Evolutionary conservation across 2,797 vertebrate species (phyloP).

Genomic region (Lepus oiostolus): DNA sequence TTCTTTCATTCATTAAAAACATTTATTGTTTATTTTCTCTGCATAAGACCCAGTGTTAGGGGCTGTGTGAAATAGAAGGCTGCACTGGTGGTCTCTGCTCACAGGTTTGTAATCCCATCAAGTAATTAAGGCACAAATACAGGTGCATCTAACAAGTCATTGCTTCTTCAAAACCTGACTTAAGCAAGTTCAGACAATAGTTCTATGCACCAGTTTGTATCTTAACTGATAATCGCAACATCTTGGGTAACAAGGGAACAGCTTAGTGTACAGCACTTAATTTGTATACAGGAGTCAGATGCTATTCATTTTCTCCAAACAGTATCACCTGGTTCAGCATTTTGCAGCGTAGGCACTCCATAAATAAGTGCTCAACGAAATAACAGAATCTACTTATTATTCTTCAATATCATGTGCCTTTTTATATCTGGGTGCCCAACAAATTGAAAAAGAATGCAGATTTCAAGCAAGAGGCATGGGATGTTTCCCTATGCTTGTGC

Average conservation of each 20-base stretch:
- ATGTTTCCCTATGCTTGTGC: slow-evolving; percentile 5
- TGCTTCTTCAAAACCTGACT: slow-evolving; percentile 50
- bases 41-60: background rate
- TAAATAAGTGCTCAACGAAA: background rate
- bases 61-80: background rate
- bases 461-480: background rate
- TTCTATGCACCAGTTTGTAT: slow-evolving; percentile 39
- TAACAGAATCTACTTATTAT: background rate
- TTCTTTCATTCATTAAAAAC: slow-evolving; percentile 29
- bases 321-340: background rate
- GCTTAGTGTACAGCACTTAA: background rate
- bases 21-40: background rate
- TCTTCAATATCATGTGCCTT: slow-evolving; percentile 1
- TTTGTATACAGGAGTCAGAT: background rate
- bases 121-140: background rate
- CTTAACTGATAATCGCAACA: slow-evolving; percentile 41
- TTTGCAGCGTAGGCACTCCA: slow-evolving; percentile 26
- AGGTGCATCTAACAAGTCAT: background rate
- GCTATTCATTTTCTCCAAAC: background rate
- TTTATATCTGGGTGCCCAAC: background rate
- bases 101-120: background rate
- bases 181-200: background rate
- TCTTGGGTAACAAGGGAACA: slow-evolving; percentile 18
- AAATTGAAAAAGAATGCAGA: slow-evolving; percentile 33
- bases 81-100: background rate